Conservation (phyloP, 2,113 vertebrate genomes). For the Dasyornis broadbenti region DNA sequence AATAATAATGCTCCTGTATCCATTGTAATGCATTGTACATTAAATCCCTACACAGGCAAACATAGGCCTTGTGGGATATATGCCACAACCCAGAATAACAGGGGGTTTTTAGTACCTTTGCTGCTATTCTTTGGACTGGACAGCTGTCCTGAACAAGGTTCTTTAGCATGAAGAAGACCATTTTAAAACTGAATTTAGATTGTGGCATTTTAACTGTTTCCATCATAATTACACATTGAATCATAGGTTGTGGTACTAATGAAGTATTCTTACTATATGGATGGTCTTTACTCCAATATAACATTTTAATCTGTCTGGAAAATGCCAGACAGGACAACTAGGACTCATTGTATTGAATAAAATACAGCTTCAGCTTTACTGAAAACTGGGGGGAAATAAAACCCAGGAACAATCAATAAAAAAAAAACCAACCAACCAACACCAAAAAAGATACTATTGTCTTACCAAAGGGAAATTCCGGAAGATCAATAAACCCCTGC, state of each 20-base stretch:
- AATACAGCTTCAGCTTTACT: not conserved
- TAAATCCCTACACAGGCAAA: not conserved
- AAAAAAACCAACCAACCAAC: not conserved
- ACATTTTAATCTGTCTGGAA: not conserved
- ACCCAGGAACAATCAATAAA: not conserved
- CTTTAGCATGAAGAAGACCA: not conserved
- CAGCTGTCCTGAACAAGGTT: not conserved
- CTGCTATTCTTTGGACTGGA: not conserved
- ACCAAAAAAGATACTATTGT: not conserved
- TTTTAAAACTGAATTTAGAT: not conserved
- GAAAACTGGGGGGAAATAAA: fast-evolving
- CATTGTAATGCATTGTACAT: not conserved
- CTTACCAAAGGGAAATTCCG: constrained; percentile 95
- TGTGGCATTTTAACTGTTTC: not conserved
- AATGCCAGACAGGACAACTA: not conserved
- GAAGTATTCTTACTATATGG: not conserved
- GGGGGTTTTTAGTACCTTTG: not conserved
- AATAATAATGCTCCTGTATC: not conserved
- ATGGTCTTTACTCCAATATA: not conserved
- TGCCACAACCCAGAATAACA: not conserved
- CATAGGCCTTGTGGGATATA: not conserved
- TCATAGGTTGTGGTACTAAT: not conserved
- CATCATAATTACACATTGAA: not conserved
- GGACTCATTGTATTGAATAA: not conserved
- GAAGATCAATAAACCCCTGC: constrained; percentile 95